Base-by-base conservation (phyloP, 1,140 invertebrate species). In the Conus betulinus region DNA sequence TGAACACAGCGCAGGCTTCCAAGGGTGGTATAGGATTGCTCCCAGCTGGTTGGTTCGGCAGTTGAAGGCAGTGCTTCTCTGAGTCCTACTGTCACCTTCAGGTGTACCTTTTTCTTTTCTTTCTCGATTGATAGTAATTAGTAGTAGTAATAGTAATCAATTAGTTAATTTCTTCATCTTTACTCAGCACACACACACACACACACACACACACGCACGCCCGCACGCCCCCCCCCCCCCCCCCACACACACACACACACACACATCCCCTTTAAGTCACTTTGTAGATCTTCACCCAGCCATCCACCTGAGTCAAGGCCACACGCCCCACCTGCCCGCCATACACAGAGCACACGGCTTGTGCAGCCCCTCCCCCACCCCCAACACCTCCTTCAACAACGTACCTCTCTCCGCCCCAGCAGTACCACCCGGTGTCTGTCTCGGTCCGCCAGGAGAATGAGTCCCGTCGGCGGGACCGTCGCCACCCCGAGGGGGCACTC, bases 261-360 rank as follows among this genome's bases (percentile, higher is more conserved):
- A 39, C 39, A 39, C 39, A 39, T 39, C 0, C 39, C 39, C 39
- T 39, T 39, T 39, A 39, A 39, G 39, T 39, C n/a, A 63, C 55
- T 52, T 27, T 86, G 67, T 90, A 90, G 84, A 90, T 82, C 83
- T 90, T 90, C 63, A 90, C 86, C 82, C 82, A 87, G 53, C 90
- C 90, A 27, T 90, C 90, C 23, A 90, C 90, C 83, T 90, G 90
- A 23, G 84, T 90, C 3, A 90, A 15, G 1, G 85, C 90, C 17
- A 90, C 52, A 1, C 76, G 53, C 11, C 82, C 60, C 10, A 25
- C 23, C 17, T 84, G n/a, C 7, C 20, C 79, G 13, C 85, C 83
- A 53, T 85, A 84, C 15, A 90, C 15, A 90, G 27, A 20, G 76
- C 90, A 57, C 90, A 90, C 0, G 90, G 90, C 82, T 90, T 90